Percentiles rank a stretch among this genome's conserved stretches.
Conservation (phyloP, 2,888 invertebrate genomes). For the Trypoxylon attenuatum region DNA sequence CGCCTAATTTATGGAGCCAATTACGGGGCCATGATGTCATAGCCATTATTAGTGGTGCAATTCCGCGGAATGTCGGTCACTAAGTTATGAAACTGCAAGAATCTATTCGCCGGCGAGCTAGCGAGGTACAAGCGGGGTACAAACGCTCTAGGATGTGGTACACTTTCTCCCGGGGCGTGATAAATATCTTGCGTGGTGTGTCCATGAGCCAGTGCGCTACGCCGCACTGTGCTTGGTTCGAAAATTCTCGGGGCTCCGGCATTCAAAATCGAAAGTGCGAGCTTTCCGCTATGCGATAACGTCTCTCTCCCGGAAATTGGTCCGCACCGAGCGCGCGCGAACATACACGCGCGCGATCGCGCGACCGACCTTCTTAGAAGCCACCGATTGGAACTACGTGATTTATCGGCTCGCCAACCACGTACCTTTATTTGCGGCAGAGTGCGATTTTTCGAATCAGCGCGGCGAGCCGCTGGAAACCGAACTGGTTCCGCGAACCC, state of each 20-base stretch:
- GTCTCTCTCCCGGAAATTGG: slow-evolving; percentile 21
- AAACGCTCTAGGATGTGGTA: slow-evolving; percentile 60
- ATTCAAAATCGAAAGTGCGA: not conserved
- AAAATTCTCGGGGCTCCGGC: slow-evolving; percentile 25
- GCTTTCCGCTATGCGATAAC: not conserved
- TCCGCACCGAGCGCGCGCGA: not conserved
- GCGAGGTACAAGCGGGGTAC: too few species aligned
- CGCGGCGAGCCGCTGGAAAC: too few species aligned
- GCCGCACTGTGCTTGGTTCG: slow-evolving; percentile 40
- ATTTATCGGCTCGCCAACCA: not conserved
- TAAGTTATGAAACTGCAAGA: slow-evolving; percentile 71
- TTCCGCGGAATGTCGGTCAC: slow-evolving; percentile 70
- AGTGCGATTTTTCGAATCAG: not conserved
- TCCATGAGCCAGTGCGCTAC: slow-evolving; percentile 13
- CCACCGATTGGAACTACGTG: not conserved
- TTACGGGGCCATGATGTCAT: slow-evolving; percentile 64
- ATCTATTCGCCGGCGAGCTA: slow-evolving; percentile 64
- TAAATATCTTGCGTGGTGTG: slow-evolving; percentile 59
- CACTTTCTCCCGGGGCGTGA: slow-evolving; percentile 66
- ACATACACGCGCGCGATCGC: not conserved
- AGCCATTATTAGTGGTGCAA: slow-evolving; percentile 68
- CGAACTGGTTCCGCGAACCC: too few species aligned
- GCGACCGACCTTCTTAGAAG: not conserved
- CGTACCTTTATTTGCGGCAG: not conserved
- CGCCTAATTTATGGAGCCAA: slow-evolving; percentile 55